These are phyloP conservation scores for Trissonchulus latispiculum DNA, from an alignment of 2,888 invertebrate genomes.

Conservation along the genomic window DNA sequence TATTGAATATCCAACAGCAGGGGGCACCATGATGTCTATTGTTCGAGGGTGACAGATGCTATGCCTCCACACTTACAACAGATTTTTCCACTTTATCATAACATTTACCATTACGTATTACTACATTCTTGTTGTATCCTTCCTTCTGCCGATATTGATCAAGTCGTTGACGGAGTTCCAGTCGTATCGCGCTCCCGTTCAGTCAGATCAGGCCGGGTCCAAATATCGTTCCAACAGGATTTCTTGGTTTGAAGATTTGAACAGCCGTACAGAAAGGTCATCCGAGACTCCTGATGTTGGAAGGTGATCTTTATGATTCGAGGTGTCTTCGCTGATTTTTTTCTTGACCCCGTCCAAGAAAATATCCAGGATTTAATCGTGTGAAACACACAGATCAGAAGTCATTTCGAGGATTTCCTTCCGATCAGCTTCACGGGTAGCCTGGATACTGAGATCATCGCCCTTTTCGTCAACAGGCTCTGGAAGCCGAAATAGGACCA, in stretches of 20 bases:
- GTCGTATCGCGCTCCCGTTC: background rate
- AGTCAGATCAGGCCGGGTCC: background rate
- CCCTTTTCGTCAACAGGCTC: background rate
- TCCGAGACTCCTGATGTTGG: background rate
- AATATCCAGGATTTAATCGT: background rate
- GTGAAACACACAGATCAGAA: background rate
- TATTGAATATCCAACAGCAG: background rate
- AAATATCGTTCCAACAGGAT: too few relatives aligned
- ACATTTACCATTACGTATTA: background rate
- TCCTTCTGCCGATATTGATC: background rate
- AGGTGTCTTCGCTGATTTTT: background rate
- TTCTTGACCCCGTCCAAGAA: background rate
- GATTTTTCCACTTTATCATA: background rate
- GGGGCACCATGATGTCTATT: background rate
- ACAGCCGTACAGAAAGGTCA: background rate
- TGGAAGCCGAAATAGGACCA: background rate
- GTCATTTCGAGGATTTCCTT: background rate
- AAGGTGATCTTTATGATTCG: background rate
- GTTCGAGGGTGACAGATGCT: background rate
- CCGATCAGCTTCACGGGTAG: background rate
- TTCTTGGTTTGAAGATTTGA: background rate
- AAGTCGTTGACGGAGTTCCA: background rate
- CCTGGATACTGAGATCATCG: background rate
- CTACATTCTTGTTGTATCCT: background rate
- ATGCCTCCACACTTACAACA: background rate